phyloP scores from a whole-genome alignment of 2,113 vertebrate species.

The Caranx ignobilis region DNA sequence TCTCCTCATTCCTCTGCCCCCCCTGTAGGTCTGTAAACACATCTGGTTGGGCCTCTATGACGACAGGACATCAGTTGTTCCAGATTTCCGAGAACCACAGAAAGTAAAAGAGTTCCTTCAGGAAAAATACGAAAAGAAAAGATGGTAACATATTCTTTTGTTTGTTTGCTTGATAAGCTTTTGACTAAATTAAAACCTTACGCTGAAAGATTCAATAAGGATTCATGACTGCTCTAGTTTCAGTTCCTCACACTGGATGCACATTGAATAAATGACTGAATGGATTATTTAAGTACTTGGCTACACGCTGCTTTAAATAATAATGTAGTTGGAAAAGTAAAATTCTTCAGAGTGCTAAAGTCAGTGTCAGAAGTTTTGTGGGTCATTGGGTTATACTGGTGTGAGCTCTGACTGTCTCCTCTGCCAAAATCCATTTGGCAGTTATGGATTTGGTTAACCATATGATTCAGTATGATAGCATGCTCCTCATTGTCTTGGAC shows the following conservation, averaged over 20 bases:
- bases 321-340: neutral
- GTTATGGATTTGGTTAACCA: slow-evolving; percentile 48
- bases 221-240: neutral
- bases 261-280: neutral
- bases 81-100: slow-evolving; percentile 98
- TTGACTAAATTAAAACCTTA: neutral
- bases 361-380: neutral
- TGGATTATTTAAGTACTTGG: neutral
- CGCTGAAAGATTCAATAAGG: neutral
- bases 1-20: slow-evolving; percentile 52
- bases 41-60: slow-evolving; percentile 99
- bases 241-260: neutral
- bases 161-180: slow-evolving; percentile 32
- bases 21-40: slow-evolving; percentile 94
- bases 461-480: slow-evolving; percentile 41
- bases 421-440: slow-evolving; percentile 29
- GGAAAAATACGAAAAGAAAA: slow-evolving; percentile 99
- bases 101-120: slow-evolving; percentile 99
- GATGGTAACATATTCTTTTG: slow-evolving; percentile 88
- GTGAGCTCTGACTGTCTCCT: slow-evolving; percentile 9
- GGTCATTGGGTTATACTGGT: neutral
- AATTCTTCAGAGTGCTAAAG: neutral
- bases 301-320: neutral
- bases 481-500: slow-evolving; percentile 4
- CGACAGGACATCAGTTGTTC: slow-evolving; percentile 96